Evolutionary conservation across 1,140 invertebrate genomes (phyloP), one percentile per base, ranked within the genome.

Genomic region (Drosophila tani): DNA sequence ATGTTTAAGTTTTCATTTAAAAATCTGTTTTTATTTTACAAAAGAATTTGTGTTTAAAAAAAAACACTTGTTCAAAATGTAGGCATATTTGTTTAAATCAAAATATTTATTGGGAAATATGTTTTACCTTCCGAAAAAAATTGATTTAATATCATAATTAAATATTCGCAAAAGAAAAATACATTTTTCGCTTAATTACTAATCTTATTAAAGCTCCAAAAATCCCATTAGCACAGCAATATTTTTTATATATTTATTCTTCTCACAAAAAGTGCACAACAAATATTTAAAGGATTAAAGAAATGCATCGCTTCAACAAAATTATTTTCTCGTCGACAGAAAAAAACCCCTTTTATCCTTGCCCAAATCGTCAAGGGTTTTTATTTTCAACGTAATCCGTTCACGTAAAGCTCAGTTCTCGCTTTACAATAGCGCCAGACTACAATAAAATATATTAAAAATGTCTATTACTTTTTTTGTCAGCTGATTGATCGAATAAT

Each of bases 401-500:
- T 19, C 29, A 21, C 51, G 17, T 53, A 15, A 21, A 43, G 7
- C 11, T 19, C 55, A 43, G 63, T 45, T 32, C 38, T 62, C 40
- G 57, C 27, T 63, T 32, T 17, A 45, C 57, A 62, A 65, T 38
- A 21, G 51, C 32, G 32, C 3, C 51, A 35, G 27, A 12, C 19
- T 40, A 12, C 17, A 29, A 21, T 14, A 65, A 60, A 43, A 29
- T 43, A 40, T 55, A 55, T 38, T 55, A 38, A 38, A 55, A 40
- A 14, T 40, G 24, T 29, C 11, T 15, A 12, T 15, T 21, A 21
- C 12, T 41, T 60, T 60, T n/a, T 40, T 11, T 60, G 32, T 35
- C n/a, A 56, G 29, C 46, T 62, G 47, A 59, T 38, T 60, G 32
- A 64, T 64, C 32, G 14, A 43, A 60, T 65, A 60, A 43, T 60